These are phyloP conservation scores for Hypsibius dujardini DNA, from an alignment of 1,140 invertebrate genomes.

Conservation along the genomic window DNA sequence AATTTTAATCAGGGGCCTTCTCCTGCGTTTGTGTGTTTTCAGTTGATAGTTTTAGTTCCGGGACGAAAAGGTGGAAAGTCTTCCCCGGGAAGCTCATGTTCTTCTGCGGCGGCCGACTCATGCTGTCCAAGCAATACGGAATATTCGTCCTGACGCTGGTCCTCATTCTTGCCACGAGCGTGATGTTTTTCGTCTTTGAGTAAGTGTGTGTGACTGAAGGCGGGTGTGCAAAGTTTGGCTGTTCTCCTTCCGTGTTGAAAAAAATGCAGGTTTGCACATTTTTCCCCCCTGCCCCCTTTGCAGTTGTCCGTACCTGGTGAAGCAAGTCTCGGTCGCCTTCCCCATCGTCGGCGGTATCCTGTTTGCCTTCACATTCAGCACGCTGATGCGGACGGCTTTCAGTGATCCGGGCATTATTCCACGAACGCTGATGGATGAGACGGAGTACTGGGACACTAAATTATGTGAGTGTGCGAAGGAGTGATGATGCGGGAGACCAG, in stretches of 20 bases:
- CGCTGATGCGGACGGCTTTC: conserved; percentile 72
- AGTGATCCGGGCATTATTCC: conserved; percentile 88
- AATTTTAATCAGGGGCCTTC: too few species aligned
- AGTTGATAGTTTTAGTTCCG: too few species aligned
- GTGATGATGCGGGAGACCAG: too few species aligned
- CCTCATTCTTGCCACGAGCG: conserved; percentile 75
- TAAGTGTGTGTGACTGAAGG: conserved; percentile 46
- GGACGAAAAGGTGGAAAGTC: conserved; percentile 57
- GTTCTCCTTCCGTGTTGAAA: too few species aligned
- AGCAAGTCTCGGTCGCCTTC: conserved; percentile 59
- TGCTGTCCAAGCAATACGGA: conserved; percentile 84
- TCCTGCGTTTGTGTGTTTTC: too few species aligned
- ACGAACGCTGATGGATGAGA: conserved; percentile 66
- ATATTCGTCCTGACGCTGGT: conserved; percentile 84
- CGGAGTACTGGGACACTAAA: background rate
- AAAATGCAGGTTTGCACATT: too few species aligned
- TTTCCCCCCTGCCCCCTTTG: too few species aligned
- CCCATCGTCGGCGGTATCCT: conserved; percentile 65
- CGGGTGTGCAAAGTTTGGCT: too few species aligned
- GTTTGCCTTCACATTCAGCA: conserved; percentile 74
- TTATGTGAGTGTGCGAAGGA: too few species aligned
- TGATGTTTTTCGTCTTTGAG: conserved; percentile 89
- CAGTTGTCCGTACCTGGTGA: conserved; percentile 69
- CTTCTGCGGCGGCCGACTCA: conserved; percentile 83
- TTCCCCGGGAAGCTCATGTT: conserved; percentile 90